Evolutionary conservation across 1,140 invertebrate species (phyloP), one percentile per base, ranked within the genome.

Genomic region (Neodiprion virginianus): DNA sequence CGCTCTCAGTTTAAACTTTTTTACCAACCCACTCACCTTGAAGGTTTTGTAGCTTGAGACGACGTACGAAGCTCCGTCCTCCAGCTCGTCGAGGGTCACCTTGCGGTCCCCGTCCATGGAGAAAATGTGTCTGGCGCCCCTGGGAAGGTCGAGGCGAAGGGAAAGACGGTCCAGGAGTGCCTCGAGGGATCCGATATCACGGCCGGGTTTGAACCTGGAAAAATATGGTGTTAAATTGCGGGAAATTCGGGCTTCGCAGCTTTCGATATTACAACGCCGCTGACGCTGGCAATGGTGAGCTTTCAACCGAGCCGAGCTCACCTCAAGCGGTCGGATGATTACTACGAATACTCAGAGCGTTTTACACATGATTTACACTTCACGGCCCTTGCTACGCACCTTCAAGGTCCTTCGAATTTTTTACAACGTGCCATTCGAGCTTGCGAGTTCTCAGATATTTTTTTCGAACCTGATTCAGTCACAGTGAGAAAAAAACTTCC

Each of bases 21-120:
- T 73, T 28, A 49, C 48, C 66, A 50, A 8, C 8, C 65, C 73
- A 86, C 90, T 92, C 89, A 96, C 95, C 93, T 97, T 96, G 88
- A 97, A 96, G n/a, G 93, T 94, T 85, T 96, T 96, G 81, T 95
- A 96, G 12, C 95, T 96, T 4, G 96, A 97, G 8, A 96, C 95
- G 73, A 98, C 95, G 84, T 98, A 98, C 10, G 94, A 94, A n/a
- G 93, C 93, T 12, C 96, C 96, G 82, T 97, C 95, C 82, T 96
- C 93, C 66, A 98, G 89, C 79, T 98, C 96, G 70, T 96, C 95
- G 40, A 98, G 88, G 76, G 92, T 91, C 79, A 94, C 92, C 79
- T 97, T 95, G 65, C 95, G 90, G 76, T 94, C 92, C 0, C 97
- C 97, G 77, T 97, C 96, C 92, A 96, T 94, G 0, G 95, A 94